These are phyloP conservation scores for Galendromus occidentalis DNA, from an alignment of 1,140 invertebrate species.

Conservation along the genomic window DNA sequence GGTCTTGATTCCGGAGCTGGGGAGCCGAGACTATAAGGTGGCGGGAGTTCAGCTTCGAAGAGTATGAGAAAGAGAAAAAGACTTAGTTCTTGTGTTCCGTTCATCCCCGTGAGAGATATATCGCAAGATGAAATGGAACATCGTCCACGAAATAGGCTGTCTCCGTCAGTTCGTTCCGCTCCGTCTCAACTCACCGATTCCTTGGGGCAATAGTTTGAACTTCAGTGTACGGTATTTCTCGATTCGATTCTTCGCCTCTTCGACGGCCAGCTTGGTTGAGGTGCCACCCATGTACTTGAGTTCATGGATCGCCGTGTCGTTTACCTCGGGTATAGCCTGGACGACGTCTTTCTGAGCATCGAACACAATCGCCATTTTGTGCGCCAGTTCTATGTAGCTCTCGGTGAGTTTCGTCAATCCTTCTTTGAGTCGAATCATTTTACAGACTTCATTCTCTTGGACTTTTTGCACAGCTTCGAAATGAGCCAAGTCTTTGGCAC, in stretches of 20 bases:
- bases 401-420: constrained; percentile 33
- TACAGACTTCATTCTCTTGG: constrained; percentile 35
- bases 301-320: constrained; percentile 29
- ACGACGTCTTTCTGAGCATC: constrained; percentile 32
- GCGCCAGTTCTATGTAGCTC: constrained; percentile 31
- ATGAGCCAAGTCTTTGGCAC: constrained; percentile 31
- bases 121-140: too few relatives aligned
- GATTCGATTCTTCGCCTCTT: constrained; percentile 27
- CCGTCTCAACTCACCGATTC: constrained; percentile 17
- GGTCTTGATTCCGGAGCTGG: too few relatives aligned
- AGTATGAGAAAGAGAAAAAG: too few relatives aligned
- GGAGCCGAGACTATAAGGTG: too few relatives aligned
- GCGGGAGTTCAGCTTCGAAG: too few relatives aligned
- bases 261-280: constrained; percentile 25
- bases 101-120: too few relatives aligned
- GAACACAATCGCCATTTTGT: constrained; percentile 32
- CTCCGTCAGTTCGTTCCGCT: too few relatives aligned
- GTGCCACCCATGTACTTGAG: constrained; percentile 32
- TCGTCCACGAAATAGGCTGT: too few relatives aligned
- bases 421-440: constrained; percentile 34
- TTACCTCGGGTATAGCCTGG: constrained; percentile 32
- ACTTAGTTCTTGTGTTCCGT: too few relatives aligned
- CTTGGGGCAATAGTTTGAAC: constrained; percentile 16
- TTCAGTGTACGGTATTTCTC: constrained; percentile 20
- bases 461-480: constrained; percentile 31